Conservation (phyloP, 92 coral and sea anemone genomes). For the Parazoanthus darwini region DNA sequence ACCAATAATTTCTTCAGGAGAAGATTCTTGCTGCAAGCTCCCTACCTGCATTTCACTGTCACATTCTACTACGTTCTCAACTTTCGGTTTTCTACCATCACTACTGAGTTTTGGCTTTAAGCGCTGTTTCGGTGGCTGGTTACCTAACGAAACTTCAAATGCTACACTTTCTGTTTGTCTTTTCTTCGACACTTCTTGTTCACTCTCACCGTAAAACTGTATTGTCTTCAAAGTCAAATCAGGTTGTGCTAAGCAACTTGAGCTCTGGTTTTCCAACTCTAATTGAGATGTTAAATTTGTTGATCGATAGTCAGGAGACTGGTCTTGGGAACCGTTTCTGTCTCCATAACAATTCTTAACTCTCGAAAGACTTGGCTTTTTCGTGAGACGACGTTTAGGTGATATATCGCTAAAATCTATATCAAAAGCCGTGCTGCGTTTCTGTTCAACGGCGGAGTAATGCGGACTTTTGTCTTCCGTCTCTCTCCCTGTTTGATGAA, state of each 20-base stretch:
- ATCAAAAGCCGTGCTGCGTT: conserved; percentile 50
- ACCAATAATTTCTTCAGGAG: background rate
- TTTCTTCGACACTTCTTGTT: background rate
- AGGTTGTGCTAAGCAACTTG: background rate
- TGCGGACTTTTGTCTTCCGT: background rate
- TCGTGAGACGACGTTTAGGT: conserved; percentile 24
- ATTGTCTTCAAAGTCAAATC: background rate
- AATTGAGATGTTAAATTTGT: background rate
- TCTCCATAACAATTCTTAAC: background rate
- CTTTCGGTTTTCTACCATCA: background rate
- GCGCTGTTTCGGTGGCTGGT: background rate
- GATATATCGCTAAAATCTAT: conserved; percentile 54
- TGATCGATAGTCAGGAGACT: background rate
- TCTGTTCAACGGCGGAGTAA: background rate
- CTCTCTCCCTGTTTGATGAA: background rate
- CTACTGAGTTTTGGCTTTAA: conserved; percentile 18
- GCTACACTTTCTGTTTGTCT: conserved; percentile 13
- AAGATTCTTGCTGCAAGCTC: background rate
- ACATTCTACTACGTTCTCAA: background rate
- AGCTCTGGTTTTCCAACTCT: background rate
- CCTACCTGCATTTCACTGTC: background rate
- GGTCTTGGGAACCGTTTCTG: background rate
- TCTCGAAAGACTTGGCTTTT: background rate
- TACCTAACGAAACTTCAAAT: conserved; percentile 13
- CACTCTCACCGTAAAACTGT: background rate